Evolutionary conservation across 2,888 invertebrate species (phyloP).

Genomic region (Achlya flavicornis): DNA sequence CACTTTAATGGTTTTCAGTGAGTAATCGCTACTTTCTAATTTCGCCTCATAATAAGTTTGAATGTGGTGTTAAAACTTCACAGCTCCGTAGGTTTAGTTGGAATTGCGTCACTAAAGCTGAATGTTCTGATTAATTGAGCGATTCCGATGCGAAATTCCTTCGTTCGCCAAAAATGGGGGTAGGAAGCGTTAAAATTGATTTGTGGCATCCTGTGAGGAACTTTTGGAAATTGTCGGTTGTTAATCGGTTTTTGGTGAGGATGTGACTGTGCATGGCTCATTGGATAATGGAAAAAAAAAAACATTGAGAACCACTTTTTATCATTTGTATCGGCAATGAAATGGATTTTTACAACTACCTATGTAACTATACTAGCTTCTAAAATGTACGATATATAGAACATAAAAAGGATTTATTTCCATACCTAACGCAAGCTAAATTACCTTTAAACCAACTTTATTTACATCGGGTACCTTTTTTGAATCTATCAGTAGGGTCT

Average conservation of each 20-base stretch:
- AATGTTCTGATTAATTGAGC: constrained; percentile 7
- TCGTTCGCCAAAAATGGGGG: constrained; percentile 2
- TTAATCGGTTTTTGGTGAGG: not conserved
- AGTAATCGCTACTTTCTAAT: not conserved
- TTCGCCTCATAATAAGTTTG: constrained; percentile 3
- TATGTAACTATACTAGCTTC: not conserved
- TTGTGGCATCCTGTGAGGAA: not conserved
- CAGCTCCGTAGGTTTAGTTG: not conserved
- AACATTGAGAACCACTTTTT: not conserved
- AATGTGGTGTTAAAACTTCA: constrained; percentile 7
- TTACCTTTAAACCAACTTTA: not conserved
- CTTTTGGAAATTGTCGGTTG: not conserved
- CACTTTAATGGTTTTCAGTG: constrained; percentile 13
- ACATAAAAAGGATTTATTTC: not conserved
- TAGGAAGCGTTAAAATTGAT: constrained; percentile 3
- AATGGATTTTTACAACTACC: not conserved
- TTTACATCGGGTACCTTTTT: not conserved
- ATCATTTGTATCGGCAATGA: not conserved
- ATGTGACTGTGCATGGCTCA: not conserved
- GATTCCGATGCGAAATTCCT: not conserved
- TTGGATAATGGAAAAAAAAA: not conserved
- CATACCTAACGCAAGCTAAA: not conserved
- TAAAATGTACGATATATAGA: not conserved
- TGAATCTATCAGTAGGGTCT: not conserved
- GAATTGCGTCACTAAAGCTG: not conserved